phyloP scores from a whole-genome alignment of 2,113 vertebrate genomes.

The Neotragus moschatus region DNA sequence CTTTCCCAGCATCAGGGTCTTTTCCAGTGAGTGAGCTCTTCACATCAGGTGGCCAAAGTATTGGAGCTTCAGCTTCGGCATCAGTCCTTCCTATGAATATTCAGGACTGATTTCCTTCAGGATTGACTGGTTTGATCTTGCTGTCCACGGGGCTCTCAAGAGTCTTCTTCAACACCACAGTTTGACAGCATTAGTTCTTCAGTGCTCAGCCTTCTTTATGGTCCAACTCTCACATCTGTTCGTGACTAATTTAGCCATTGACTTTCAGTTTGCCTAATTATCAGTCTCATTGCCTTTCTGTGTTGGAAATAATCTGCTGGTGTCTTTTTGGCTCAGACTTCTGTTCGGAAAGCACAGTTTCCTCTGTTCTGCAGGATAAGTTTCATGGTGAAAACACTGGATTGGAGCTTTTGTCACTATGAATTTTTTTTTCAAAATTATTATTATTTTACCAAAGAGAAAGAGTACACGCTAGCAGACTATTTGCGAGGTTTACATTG shows the following conservation, averaged over 20 bases:
- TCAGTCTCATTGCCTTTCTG: background rate
- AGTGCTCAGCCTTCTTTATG: background rate
- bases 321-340: constrained; percentile 22
- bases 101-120: background rate
- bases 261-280: background rate
- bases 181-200: background rate
- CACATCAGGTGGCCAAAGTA: background rate
- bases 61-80: background rate
- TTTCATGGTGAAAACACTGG: constrained; percentile 25
- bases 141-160: background rate
- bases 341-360: constrained; percentile 64
- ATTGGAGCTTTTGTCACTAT: background rate
- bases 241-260: background rate
- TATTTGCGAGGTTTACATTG: constrained; percentile 68
- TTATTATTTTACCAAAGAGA: constrained; percentile 43
- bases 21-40: background rate
- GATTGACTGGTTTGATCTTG: background rate
- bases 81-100: background rate
- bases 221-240: background rate
- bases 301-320: background rate
- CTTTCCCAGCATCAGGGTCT: background rate
- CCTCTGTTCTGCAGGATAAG: constrained; percentile 58
- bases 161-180: background rate
- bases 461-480: constrained; percentile 54
- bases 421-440: background rate